A percentile compares a stretch with the other conserved stretches of the same genome.
Evolutionary conservation across 2,888 invertebrate genomes (phyloP).

Genomic region (Conomelus anceps): DNA sequence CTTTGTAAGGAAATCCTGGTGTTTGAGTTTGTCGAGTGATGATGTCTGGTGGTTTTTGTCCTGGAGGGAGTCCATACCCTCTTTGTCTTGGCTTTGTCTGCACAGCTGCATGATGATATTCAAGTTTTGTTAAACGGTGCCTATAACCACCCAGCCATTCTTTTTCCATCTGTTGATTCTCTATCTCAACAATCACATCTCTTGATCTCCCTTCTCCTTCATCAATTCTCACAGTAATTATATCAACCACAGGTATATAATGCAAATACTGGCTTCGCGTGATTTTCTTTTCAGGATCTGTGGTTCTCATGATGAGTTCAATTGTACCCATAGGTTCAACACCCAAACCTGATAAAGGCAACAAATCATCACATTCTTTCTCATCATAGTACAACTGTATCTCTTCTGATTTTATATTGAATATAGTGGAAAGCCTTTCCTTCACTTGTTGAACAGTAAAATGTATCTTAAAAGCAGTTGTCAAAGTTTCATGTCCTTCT

Average conservation of each 20-base stretch:
- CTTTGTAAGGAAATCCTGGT: slow-evolving; percentile 24
- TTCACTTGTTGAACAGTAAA: slow-evolving; percentile 33
- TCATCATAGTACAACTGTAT: slow-evolving; percentile 36
- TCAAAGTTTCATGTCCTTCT: slow-evolving; percentile 30
- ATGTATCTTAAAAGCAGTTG: slow-evolving; percentile 31
- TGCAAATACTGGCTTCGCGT: slow-evolving; percentile 16
- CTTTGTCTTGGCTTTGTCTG: slow-evolving; percentile 45
- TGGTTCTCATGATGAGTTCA: slow-evolving; percentile 30
- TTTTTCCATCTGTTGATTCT: slow-evolving; percentile 56
- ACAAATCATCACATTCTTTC: slow-evolving; percentile 35
- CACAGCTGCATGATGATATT: slow-evolving; percentile 74
- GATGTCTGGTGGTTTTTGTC: slow-evolving; percentile 37
- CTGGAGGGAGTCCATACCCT: slow-evolving; percentile 13
- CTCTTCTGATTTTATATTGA: slow-evolving; percentile 29
- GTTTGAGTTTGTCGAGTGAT: slow-evolving; percentile 58
- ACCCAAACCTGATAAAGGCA: slow-evolving; percentile 37
- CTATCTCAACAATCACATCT: slow-evolving; percentile 52
- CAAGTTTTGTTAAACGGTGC: slow-evolving; percentile 58
- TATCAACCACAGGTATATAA: slow-evolving; percentile 43
- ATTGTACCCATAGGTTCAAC: slow-evolving; percentile 37
- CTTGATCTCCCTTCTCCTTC: slow-evolving; percentile 43
- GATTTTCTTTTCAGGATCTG: slow-evolving; percentile 14
- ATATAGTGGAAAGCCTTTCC: slow-evolving; percentile 30
- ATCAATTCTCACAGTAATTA: slow-evolving; percentile 49
- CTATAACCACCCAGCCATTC: slow-evolving; percentile 77